Conservation (phyloP, 2,888 invertebrate genomes). For the Trachelus stipa region DNA sequence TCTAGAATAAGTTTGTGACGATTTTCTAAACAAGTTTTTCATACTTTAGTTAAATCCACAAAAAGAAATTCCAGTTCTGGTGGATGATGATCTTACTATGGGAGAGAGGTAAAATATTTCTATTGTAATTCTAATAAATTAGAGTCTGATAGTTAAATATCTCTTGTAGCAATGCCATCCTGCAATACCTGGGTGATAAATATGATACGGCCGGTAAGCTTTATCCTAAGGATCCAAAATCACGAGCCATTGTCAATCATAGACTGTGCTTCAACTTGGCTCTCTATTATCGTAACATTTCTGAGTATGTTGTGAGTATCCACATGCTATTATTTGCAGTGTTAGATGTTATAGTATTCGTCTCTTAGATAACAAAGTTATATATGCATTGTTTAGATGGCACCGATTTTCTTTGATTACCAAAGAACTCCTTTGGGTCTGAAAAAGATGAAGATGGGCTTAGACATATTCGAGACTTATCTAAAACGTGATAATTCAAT, state of each 20-base stretch:
- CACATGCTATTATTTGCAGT: background rate
- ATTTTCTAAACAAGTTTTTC: conserved; percentile 44
- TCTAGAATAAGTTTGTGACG: background rate
- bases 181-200: conserved; percentile 82
- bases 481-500: conserved; percentile 71
- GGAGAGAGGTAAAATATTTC: conserved; percentile 73
- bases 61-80: conserved; percentile 82
- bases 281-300: conserved; percentile 79
- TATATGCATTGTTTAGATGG: conserved; percentile 70
- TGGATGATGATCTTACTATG: conserved; percentile 82
- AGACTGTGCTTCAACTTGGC: conserved; percentile 82
- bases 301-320: conserved; percentile 73
- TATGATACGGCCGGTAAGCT: conserved; percentile 74
- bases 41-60: conserved; percentile 79
- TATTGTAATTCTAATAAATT: background rate
- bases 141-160: background rate
- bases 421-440: conserved; percentile 75
- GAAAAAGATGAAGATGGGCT: conserved; percentile 76
- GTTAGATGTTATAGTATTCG: background rate
- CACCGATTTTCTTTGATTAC: conserved; percentile 83
- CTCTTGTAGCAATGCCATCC: conserved; percentile 70
- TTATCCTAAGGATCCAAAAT: conserved; percentile 78
- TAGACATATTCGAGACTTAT: conserved; percentile 78
- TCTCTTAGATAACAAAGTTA: conserved; percentile 1
- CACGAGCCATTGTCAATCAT: conserved; percentile 82